Evolutionary conservation across 2,113 vertebrate genomes (phyloP), one percentile per base, ranked within the genome.

Genomic region (Apus apus): DNA sequence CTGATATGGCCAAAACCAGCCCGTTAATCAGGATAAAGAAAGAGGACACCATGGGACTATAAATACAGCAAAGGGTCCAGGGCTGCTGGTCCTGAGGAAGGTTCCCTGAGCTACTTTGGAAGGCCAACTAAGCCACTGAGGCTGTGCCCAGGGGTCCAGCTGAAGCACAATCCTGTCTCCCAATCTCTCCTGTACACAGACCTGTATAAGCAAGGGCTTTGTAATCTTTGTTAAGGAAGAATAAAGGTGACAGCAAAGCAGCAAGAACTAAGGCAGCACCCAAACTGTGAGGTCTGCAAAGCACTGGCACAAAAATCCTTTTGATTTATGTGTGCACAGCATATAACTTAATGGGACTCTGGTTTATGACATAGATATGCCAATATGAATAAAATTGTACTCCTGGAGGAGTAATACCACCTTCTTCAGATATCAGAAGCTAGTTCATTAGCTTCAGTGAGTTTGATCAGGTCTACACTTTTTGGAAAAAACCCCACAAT

Each of bases 401-500:
- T 51, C 58, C 29, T 22, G 22, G 8, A 21, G 8, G 38, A 48
- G 40, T 43, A 58, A 34, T 9, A 9, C 3, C 40, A 15, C 16
- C 56, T 71, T n/a, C 50, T 21, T 13, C 5, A 83, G 51, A 11
- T 26, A 25, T 1, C n/a, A 61, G 54, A 25, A 80, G 4, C 18
- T 14, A 8, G 40, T 51, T 11, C 2, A 3, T 6, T 56, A 66
- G 4, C 46, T 54, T 40, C n/a, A 17, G 36, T 5, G 29, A 43
- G 13, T 26, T 36, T n/a, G 45, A 22, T 26, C 64, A 29, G 8
- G 9, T 32, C 65, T 64, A 32, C 19, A 3, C 4, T 11, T 48
- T 22, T 48, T 30, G 21, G 21, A 48, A 48, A 48, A 22, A 48
- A 21, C 38, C 0, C 0, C 25, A 30, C 6, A 10, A 3, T 43